phyloP scores from a whole-genome alignment of 92 coral and sea anemone genomes.

The Porites evermanni region DNA sequence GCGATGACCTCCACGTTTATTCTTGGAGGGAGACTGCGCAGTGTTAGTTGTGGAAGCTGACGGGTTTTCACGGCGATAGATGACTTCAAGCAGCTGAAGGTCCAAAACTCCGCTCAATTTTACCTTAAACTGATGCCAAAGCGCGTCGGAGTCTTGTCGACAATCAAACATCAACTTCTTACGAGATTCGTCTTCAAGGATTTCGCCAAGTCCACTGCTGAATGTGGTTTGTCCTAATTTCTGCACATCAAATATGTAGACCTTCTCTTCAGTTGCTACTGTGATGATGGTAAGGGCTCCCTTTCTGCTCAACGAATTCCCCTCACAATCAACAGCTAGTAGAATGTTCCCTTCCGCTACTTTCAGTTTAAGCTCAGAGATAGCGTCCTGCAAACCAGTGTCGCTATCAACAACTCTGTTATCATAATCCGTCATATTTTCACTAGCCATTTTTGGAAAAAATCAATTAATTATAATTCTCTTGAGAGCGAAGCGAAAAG shows the following conservation, averaged over 20 bases:
- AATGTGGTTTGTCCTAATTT: conserved; percentile 64
- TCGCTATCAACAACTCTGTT: conserved; percentile 63
- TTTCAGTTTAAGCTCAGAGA: conserved; percentile 67
- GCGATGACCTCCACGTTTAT: conserved; percentile 40
- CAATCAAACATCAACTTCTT: conserved; percentile 84
- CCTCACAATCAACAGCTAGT: conserved; percentile 85
- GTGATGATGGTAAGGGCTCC: conserved; percentile 79
- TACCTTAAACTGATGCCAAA: conserved; percentile 74
- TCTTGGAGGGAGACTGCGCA: conserved; percentile 32
- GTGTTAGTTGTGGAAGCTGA: conserved; percentile 29
- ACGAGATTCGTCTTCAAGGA: conserved; percentile 69
- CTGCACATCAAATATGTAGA: conserved; percentile 74
- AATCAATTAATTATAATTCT: no score
- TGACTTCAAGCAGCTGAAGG: conserved; percentile 82
- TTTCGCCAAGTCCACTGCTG: conserved; percentile 72
- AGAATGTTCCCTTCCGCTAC: conserved; percentile 41
- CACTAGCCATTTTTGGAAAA: conserved; percentile 23
- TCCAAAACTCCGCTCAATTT: conserved; percentile 76
- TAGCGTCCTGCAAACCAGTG: conserved; percentile 52
- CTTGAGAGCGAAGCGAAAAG: no score
- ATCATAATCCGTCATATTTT: conserved; percentile 40
- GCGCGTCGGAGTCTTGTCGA: conserved; percentile 80
- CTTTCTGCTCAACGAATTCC: conserved; percentile 74
- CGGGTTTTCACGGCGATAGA: conserved; percentile 65
- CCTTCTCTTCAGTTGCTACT: conserved; percentile 76